These are phyloP conservation scores for Charina bottae DNA, from an alignment of 2,113 vertebrate species.

Conservation along the genomic window DNA sequence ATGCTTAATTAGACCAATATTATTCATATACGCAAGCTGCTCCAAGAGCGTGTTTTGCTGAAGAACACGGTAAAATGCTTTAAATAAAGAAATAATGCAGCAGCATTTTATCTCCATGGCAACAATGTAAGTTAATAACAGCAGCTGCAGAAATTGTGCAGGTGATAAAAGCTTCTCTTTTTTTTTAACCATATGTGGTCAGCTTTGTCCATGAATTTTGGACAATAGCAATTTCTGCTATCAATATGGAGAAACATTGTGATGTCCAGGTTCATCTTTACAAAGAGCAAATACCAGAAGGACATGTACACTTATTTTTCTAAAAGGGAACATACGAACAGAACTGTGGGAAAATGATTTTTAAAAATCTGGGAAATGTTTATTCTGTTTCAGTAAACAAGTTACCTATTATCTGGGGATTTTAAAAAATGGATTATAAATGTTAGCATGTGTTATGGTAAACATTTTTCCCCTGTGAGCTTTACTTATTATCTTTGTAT, in stretches of 20 bases:
- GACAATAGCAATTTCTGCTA: not conserved
- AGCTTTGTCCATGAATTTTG: conserved; percentile 1
- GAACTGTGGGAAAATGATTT: not conserved
- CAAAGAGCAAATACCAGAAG: not conserved
- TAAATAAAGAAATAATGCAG: conserved; percentile 10
- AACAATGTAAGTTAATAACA: conserved; percentile 16
- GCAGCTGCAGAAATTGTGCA: not conserved
- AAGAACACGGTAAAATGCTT: not conserved
- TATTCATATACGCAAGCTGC: not conserved
- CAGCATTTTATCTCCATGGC: conserved; percentile 13
- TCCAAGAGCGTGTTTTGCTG: not conserved
- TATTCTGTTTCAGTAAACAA: not conserved
- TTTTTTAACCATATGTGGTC: conserved; percentile 2
- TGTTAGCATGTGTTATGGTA: not conserved
- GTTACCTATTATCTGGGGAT: not conserved
- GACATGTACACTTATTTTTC: not conserved
- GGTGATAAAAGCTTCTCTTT: conserved; percentile 9
- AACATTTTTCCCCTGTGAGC: not conserved
- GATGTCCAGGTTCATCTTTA: not conserved
- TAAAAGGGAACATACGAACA: too few relatives aligned
- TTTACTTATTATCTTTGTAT: not conserved
- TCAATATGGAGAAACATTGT: not conserved
- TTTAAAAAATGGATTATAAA: not conserved
- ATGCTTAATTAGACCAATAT: not conserved
- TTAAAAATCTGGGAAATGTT: not conserved